Base-by-base conservation (phyloP, 2,797 vertebrate genomes). In the Malacoctenus gilli region DNA sequence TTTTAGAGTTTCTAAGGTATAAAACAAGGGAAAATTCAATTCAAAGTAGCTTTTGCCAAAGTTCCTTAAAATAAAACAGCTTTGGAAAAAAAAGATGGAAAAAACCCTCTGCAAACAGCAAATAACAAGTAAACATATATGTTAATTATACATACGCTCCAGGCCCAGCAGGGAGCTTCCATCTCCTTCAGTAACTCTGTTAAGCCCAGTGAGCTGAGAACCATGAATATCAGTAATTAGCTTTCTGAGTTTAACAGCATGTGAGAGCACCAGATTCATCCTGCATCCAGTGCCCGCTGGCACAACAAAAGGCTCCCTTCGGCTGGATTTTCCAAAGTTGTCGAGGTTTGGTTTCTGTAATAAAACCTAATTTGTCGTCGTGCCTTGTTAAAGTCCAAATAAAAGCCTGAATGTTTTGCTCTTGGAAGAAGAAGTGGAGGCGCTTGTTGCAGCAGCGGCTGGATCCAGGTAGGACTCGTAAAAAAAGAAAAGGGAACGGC, bases 351-450 rank as follows among this genome's bases (percentile, higher is more conserved):
- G 67, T 79, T 79, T 83, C 58, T 48, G 68, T 69, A 79, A 84
- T 85, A 84, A 79, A 86, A 84, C 59, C 50, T 71, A 77, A 84
- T 83, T 87, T 88, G 83, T 87, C 85, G 74, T 83, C 28, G 48
- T 72, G 70, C 62, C 84, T 85, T 72, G 73, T 88, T 86, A 83
- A 83, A 85, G 67, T 61, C 63, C 77, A 82, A 84, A 89, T 87
- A 82, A 87, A 87, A 85, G 16, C 41, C 49, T 14, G 69, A 66
- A 77, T 85, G 78, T 85, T 80, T 72, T 75, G 68, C 82, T 80
- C 75, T 73, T 68, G 67, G 80, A 75, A 71, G 23, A 81, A 81
- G 68, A n/a, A 65, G 68, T 67, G 71, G 77, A 78, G 69, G 62
- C 40, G 67, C 69, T 79, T 35, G 15, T 22, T 66, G 59, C 49